Evolutionary conservation across 1,140 invertebrate genomes (phyloP), one percentile per base, ranked within the genome.

Genomic region (Sipha flava): DNA sequence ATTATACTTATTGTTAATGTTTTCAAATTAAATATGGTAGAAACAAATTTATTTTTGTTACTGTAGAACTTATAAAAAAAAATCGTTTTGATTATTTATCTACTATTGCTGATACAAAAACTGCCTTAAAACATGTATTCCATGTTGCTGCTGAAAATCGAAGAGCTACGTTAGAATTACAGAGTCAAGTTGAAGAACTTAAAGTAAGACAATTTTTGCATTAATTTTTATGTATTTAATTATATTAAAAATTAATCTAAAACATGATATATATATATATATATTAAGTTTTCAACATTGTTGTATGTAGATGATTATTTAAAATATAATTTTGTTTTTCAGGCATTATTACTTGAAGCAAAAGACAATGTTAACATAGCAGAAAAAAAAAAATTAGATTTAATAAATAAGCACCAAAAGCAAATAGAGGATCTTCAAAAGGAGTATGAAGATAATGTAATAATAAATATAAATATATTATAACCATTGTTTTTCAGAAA

Each of bases 41-140:
- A n/a, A n/a, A n/a, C n/a, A n/a, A n/a, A n/a, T n/a, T n/a, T n/a
- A n/a, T n/a, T n/a, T n/a, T n/a, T n/a, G n/a, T 84, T 45, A 62
- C 84, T 84, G 37, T 81, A 90, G 89, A 91, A 83, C 88, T 88
- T 54, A 90, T 88, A 82, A 83, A 86, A 0, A 89, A 88, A 77
- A 86, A 86, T 0, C 86, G 91, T 72, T 90, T 88, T 85, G 91
- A 93, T 64, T 86, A 85, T 47, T 85, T 93, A 2, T 89, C 91
- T 75, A 89, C 89, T 2, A 88, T 92, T 85, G 83, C 86, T 0
- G 92, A 93, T 83, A 89, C 90, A 0, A 92, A 91, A 83, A 85
- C 84, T 37, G 89, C 88, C 5, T 75, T 91, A 0, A 88, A 89
- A 84, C 86, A 86, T 43, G 82, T 91, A 4, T 90, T 91, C 82